These are phyloP conservation scores for Stictonetta naevosa DNA, from an alignment of 2,113 vertebrate genomes.

Conservation along the genomic window DNA sequence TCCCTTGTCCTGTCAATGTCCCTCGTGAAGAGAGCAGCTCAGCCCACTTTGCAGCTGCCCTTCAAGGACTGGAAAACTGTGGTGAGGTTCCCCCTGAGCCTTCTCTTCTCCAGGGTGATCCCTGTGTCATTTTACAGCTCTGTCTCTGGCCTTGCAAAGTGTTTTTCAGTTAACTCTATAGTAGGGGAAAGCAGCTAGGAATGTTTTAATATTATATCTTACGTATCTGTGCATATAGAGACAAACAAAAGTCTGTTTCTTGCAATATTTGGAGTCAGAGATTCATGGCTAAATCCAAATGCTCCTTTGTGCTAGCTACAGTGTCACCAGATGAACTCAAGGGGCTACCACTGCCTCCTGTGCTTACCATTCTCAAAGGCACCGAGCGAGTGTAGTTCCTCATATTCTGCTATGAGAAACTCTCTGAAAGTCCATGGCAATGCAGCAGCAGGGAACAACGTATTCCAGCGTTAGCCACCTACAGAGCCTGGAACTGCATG, in stretches of 20 bases:
- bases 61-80: too few relatives aligned
- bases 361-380: background rate
- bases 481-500: rapidly evolving
- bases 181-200: background rate
- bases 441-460: background rate
- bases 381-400: background rate
- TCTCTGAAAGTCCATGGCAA: background rate
- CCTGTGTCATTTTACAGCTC: background rate
- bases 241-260: background rate
- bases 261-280: background rate
- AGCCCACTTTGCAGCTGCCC: too few relatives aligned
- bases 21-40: too few relatives aligned
- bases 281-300: background rate
- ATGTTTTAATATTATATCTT: background rate
- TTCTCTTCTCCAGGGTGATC: too few relatives aligned
- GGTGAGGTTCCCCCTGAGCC: too few relatives aligned
- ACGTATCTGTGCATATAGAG: background rate
- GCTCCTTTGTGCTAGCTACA: too few relatives aligned
- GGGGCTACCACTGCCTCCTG: background rate
- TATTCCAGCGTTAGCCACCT: background rate
- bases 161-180: background rate
- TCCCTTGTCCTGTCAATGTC: background rate
- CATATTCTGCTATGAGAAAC: background rate
- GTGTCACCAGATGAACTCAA: background rate
- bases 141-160: background rate